A percentile compares a stretch with the other conserved stretches of the same genome.
Evolutionary conservation across 2,888 invertebrate species (phyloP).

Genomic region (Agriopis aurantiaria): DNA sequence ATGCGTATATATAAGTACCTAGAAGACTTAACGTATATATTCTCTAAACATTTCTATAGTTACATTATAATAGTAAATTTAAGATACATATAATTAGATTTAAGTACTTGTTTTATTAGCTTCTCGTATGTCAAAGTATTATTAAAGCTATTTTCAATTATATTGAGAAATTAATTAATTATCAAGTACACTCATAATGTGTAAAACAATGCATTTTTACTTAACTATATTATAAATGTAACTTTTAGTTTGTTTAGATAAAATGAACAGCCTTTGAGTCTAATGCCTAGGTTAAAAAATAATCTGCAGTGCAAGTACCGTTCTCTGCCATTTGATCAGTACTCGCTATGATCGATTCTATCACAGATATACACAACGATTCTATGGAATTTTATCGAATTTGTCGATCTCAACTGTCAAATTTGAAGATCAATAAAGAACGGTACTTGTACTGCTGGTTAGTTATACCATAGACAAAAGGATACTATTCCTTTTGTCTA

Average conservation of each 20-base stretch:
- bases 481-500: no score
- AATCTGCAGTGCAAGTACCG: no score
- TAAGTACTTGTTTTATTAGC: neutral
- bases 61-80: neutral
- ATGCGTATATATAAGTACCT: neutral
- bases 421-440: no score
- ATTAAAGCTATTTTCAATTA: slow-evolving; percentile 7
- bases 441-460: no score
- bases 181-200: neutral
- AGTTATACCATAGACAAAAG: no score
- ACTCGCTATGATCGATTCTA: no score
- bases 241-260: neutral
- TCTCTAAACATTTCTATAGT: neutral
- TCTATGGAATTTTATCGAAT: no score
- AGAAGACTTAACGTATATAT: neutral
- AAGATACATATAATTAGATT: neutral
- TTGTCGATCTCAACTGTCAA: no score
- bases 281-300: neutral
- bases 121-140: slow-evolving; percentile 10
- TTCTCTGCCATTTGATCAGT: no score
- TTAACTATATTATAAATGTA: neutral
- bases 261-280: neutral
- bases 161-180: neutral
- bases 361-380: no score
- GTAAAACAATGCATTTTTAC: neutral